Conservation (phyloP, 2,113 vertebrate species). For the Psammodynastes pulverulentus region DNA sequence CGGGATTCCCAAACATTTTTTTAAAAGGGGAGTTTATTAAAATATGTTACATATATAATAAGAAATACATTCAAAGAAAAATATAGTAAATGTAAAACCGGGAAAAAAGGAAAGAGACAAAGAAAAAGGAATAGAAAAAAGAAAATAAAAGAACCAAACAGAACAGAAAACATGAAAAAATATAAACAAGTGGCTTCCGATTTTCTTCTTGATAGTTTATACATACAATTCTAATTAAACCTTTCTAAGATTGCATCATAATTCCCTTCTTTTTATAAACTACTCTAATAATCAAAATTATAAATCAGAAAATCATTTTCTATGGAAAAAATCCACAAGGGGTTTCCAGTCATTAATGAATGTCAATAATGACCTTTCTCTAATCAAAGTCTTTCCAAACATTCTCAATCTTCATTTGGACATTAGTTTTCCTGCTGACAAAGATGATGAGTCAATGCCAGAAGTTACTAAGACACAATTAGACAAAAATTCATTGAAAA, state of each 20-base stretch:
- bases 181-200: neutral
- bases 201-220: neutral
- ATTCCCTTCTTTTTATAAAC: neutral
- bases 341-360: neutral
- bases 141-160: neutral
- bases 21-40: neutral
- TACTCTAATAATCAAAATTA: neutral
- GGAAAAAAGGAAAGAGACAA: neutral
- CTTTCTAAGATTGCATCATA: neutral
- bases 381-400: neutral
- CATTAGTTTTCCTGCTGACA: neutral
- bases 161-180: neutral
- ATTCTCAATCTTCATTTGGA: neutral
- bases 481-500: neutral
- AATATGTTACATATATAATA: neutral
- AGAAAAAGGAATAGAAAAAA: neutral
- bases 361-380: neutral
- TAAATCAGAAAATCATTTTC: neutral
- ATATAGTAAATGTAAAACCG: neutral
- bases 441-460: neutral
- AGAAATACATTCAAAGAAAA: neutral
- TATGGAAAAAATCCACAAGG: neutral
- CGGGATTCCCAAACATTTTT: neutral
- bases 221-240: neutral
- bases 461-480: neutral